Base-by-base conservation (phyloP, 2,888 invertebrate genomes). In the Hirtodrosophila confusa region DNA sequence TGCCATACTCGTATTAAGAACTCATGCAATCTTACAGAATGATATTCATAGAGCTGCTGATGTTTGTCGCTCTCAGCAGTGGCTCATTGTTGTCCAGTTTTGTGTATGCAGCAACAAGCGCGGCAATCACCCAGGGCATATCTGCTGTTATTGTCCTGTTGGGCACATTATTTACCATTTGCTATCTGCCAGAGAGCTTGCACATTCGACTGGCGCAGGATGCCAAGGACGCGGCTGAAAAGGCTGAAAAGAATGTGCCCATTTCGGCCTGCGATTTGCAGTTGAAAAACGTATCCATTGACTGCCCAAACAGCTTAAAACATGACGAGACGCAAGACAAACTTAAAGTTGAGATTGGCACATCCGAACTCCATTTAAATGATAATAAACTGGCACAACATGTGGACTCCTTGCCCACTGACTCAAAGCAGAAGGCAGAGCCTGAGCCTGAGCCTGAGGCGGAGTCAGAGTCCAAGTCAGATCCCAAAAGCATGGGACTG, bases 31-130 rank as follows among this genome's bases (percentile, higher is more conserved):
- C n/a, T 35, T 37, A 0, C 27, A 95, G 95, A 90, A 94, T 95
- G 93, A 94, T 93, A 7, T 86, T 94, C 44, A 83, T 95, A 65
- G 94, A 95, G 86, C 93, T 93, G 0, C 86, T 93, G 0, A 90
- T 94, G 24, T 93, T 93, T 27, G 84, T 93, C 1, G 95, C 95
- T 1, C 90, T 93, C 41, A 92, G 95, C 47, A 75, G 93, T 24
- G 95, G 95, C 4, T 92, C 93, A 0, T 77, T 94, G 8, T 69
- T 91, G 0, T 95, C 95, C 69, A 93, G 95, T 9, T 93, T 93
- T 66, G 80, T 95, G 0, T 93, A 94, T 48, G 91, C 92, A 9
- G 88, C 86, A 6, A 90, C 91, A 3, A 90, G 73, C 73, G 79
- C 90, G 0, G 67, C 89, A 3, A 60, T 80, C 0, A 89, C 90